These are phyloP conservation scores for Pycnonotus jocosus DNA, from an alignment of 2,113 vertebrate genomes.

Conservation along the genomic window DNA sequence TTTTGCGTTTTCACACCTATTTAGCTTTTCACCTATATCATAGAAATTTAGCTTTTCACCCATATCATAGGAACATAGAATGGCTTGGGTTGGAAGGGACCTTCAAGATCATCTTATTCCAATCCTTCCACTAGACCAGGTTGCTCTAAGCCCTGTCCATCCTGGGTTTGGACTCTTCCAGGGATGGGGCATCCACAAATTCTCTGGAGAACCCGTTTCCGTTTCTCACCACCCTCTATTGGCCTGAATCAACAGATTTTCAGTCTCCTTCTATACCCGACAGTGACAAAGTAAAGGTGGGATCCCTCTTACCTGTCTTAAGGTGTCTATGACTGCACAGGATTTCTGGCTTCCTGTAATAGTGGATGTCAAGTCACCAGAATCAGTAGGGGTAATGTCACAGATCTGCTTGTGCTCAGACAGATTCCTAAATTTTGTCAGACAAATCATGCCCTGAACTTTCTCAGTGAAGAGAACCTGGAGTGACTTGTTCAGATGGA, in stretches of 20 bases:
- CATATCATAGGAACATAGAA: background rate
- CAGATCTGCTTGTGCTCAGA: background rate
- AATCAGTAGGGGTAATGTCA: background rate
- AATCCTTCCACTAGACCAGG: fast-evolving
- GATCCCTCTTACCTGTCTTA: background rate
- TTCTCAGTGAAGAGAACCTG: background rate
- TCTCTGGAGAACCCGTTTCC: fast-evolving
- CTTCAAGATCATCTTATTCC: background rate
- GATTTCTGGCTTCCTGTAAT: background rate
- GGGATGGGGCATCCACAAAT: fast-evolving
- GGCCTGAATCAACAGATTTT: background rate
- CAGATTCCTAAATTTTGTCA: background rate
- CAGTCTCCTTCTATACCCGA: background rate
- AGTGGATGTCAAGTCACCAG: background rate
- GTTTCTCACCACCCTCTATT: background rate
- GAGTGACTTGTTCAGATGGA: background rate
- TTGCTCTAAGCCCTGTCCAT: background rate
- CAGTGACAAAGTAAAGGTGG: background rate
- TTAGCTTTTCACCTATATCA: background rate
- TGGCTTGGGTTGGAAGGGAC: background rate
- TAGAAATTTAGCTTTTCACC: background rate
- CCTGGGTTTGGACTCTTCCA: background rate
- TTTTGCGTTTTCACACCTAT: background rate
- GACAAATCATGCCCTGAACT: background rate
- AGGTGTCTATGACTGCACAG: background rate